Evolutionary conservation across 1,140 invertebrate species (phyloP), one percentile per base, ranked within the genome.

Genomic region (Euglossa dilemma): DNA sequence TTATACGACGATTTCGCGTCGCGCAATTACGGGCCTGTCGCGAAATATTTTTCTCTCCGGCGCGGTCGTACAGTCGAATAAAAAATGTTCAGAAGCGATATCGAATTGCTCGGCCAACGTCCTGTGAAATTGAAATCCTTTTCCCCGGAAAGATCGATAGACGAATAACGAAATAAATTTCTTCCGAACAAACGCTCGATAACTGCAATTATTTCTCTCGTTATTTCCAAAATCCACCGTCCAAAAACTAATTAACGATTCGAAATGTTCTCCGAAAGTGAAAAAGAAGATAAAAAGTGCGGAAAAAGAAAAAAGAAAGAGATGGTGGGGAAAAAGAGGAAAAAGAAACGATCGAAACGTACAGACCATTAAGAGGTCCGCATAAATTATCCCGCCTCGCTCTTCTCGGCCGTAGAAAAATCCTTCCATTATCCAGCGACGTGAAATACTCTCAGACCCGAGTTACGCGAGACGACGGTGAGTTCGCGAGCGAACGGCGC

Each of bases 21-120:
- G 20, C 72, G 20, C 78, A 45, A 36, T 73, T 18, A 54, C 43
- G 61, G 18, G 66, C 69, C 69, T 75, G 36, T 54, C 47, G 36
- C 45, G 63, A 76, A 76, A 76, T 73, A 76, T 82, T 76, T 76
- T 47, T 45, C 63, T 11, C 20, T 4, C 18, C 14, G 5, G n/a
- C n/a, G 28, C 25, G 23, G 1, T 20, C 23, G 28, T 66, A 8
- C 11, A n/a, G 25, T 16, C 14, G n/a, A 8, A n/a, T 23, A 23
- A n/a, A 67, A 61, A 74, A 80, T 66, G 64, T 72, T 64, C 36
- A 47, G 45, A 75, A 12, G 18, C 11, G 47, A 64, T 36, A 56
- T 75, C 57, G 20, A 67, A 81, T 23, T n/a, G 50, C n/a, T 2
- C 28, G 47, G 25, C 47, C 70, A 52, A 14, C 28, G 64, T 20